A percentile compares a stretch with the other conserved stretches of the same genome.
These are phyloP conservation scores for Holacanthus passer DNA, from an alignment of 2,113 vertebrate species.

Conservation along the genomic window DNA sequence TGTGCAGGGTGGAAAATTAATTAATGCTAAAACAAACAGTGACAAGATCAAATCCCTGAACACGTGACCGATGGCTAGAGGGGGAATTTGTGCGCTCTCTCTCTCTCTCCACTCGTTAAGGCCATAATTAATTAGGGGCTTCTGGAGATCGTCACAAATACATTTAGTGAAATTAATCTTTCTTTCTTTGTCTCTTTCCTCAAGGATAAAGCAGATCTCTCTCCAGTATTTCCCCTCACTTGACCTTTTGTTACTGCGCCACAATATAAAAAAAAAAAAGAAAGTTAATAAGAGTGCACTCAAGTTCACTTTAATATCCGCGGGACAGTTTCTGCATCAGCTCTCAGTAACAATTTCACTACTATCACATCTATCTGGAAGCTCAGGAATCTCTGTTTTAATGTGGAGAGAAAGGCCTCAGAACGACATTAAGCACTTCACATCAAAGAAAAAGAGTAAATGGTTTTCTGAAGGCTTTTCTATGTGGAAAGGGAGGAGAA, in stretches of 20 bases:
- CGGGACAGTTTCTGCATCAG: constrained; percentile 48
- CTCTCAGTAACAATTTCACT: constrained; percentile 52
- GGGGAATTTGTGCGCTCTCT: constrained; percentile 41
- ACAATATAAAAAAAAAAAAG: constrained; percentile 2
- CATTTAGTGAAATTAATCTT: constrained; percentile 62
- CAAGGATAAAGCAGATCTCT: constrained; percentile 54
- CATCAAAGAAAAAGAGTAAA: constrained; percentile 72
- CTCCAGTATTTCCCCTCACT: constrained; percentile 55
- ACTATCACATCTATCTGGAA: constrained; percentile 57
- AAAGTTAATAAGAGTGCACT: constrained; percentile 39
- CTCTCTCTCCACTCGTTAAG: constrained; percentile 55
- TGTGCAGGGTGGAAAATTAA: constrained; percentile 61
- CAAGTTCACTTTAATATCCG: constrained; percentile 42
- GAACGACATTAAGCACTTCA: constrained; percentile 59
- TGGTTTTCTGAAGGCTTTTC: constrained; percentile 61
- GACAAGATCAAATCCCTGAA: constrained; percentile 72
- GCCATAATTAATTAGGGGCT: constrained; percentile 73
- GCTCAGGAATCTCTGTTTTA: constrained; percentile 63
- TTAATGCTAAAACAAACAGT: constrained; percentile 74
- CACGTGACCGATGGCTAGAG: constrained; percentile 50
- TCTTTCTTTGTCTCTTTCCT: constrained; percentile 35
- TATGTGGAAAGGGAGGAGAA: constrained; percentile 29
- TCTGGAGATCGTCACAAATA: constrained; percentile 55
- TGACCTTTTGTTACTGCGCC: constrained; percentile 45
- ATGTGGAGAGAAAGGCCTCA: constrained; percentile 52